Evolutionary conservation across 2,797 vertebrate species (phyloP), one percentile per base, ranked within the genome.

Genomic region (Nasua narica): DNA sequence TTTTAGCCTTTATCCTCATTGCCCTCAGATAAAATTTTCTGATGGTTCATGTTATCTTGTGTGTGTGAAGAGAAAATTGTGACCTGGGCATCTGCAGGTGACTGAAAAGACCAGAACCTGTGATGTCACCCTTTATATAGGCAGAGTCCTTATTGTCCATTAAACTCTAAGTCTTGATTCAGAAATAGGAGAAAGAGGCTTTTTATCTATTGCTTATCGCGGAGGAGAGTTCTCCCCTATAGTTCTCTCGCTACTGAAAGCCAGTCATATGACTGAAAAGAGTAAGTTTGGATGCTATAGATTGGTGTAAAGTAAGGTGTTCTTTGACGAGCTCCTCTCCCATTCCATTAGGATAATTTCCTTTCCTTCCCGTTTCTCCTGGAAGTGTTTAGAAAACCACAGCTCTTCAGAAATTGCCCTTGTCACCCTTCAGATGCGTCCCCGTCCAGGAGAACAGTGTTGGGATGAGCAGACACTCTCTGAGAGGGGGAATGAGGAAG

Each of bases 371-470:
- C 15, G 11, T 85, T 81, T 69, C 37, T 81, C 58, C 48, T 74
- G 43, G 32, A 70, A 87, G 23, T 85, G 25, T 88, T 95, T 29
- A 35, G 69, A 52, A 69, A 54, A 46, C 12, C 23, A 50, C 14
- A 35, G 12, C 74, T 77, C 29, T 32, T 54, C 16, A 62, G 43
- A 74, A 65, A 21, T 60, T 29, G 21, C n/a, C 50, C 32, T 35
- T 35, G 6, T 25, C 35, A 12, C 37, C 60, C 25, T 60, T 19
- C 13, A 19, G 0, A 5, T 14, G 46, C 14, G 25, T 32, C 23
- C 2, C 7, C 0, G 0, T 2, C 10, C 2, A 0, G 2, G 56
- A 69, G 23, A 1, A 5, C 7, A 10, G 7, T 4, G 4, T 48
- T 9, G 0, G 12, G 29, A 43, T 35, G 29, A 52, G 32, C 37